phyloP scores from a whole-genome alignment of 1,140 invertebrate genomes.

The Bathynomus jamesi region DNA sequence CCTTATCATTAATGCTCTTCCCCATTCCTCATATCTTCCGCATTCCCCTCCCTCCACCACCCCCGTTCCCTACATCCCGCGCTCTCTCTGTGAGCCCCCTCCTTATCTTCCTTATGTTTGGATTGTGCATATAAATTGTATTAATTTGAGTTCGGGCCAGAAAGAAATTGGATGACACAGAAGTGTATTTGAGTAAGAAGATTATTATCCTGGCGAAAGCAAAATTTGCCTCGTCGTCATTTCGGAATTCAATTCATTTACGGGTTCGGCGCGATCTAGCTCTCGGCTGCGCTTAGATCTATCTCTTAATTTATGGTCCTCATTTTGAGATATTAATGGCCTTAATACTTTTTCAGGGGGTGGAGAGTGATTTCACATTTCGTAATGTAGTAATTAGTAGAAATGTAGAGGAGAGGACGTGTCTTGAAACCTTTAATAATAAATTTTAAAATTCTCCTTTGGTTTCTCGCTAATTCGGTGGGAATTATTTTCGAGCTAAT shows the following conservation, averaged over 20 bases:
- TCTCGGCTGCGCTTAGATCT: too few species aligned
- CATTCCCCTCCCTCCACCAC: neutral
- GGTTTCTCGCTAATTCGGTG: too few species aligned
- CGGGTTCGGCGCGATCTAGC: neutral
- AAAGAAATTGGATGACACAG: conserved; percentile 1
- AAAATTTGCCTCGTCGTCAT: neutral
- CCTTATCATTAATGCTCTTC: neutral
- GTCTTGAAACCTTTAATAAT: too few species aligned
- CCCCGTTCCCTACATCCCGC: neutral
- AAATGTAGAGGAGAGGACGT: too few species aligned
- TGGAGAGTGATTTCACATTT: too few species aligned
- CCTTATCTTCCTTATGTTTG: neutral
- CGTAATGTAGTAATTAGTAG: too few species aligned
- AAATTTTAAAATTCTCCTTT: too few species aligned
- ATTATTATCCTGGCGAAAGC: neutral
- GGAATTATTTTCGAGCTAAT: too few species aligned
- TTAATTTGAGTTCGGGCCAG: conserved; percentile 1
- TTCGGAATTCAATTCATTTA: neutral
- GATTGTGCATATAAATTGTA: conserved; percentile 1
- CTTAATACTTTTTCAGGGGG: too few species aligned
- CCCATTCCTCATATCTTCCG: neutral
- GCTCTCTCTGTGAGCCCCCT: too few species aligned
- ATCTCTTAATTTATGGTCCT: too few species aligned
- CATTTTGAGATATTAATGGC: too few species aligned
- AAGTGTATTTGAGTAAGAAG: neutral